A percentile compares a stretch with the other conserved stretches of the same genome.
Conservation (phyloP, 2,888 invertebrate genomes). For the Linyphia triangularis region DNA sequence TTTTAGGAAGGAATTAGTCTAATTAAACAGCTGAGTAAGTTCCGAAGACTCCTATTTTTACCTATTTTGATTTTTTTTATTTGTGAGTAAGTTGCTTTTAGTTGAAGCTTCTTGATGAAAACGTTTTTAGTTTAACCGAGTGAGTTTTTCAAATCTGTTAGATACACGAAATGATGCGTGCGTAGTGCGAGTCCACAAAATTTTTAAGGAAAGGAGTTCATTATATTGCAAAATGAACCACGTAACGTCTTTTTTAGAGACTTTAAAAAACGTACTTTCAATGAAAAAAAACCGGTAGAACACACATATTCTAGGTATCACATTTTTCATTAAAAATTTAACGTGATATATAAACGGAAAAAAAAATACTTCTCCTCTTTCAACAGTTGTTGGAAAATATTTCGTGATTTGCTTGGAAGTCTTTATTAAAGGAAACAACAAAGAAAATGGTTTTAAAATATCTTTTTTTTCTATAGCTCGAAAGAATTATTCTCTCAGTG, state of each 20-base stretch:
- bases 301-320: slow-evolving; percentile 47
- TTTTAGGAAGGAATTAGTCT: too few relatives aligned
- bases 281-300: slow-evolving; percentile 47
- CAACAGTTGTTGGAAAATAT: slow-evolving; percentile 70
- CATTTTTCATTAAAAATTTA: slow-evolving; percentile 75
- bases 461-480: slow-evolving; percentile 12
- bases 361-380: slow-evolving; percentile 49
- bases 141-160: slow-evolving; percentile 64
- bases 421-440: slow-evolving; percentile 72
- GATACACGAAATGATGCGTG: slow-evolving; percentile 63
- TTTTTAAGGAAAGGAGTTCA: slow-evolving; percentile 53
- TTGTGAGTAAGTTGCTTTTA: background rate
- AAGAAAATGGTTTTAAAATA: slow-evolving; percentile 69
- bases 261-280: slow-evolving; percentile 57
- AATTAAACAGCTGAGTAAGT: too few relatives aligned
- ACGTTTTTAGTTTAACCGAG: slow-evolving; percentile 62
- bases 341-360: slow-evolving; percentile 70
- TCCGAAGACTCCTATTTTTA: background rate
- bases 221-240: slow-evolving; percentile 71
- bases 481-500: slow-evolving; percentile 41
- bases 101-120: slow-evolving; percentile 58
- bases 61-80: background rate
- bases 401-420: slow-evolving; percentile 70
- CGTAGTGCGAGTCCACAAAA: background rate
- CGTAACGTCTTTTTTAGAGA: slow-evolving; percentile 54